Evolutionary conservation across 92 coral and sea anemone genomes (phyloP).

Genomic region (Parazoanthus atlanticus): DNA sequence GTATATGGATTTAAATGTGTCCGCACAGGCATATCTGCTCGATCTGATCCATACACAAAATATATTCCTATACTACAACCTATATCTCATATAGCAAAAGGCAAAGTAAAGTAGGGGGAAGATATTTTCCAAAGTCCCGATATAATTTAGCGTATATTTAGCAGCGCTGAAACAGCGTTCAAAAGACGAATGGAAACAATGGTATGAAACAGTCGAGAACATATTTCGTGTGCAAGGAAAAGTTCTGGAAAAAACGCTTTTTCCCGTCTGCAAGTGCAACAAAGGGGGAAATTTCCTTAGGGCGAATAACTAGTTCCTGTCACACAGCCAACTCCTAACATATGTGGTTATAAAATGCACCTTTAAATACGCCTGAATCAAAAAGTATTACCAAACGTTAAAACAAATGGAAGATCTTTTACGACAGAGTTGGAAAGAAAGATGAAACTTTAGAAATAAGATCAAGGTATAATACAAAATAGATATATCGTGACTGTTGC

Average conservation of each 20-base stretch:
- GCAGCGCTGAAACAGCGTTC: no score
- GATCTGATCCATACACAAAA: no score
- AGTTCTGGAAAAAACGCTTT: not conserved
- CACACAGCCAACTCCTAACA: not conserved
- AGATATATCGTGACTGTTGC: not conserved
- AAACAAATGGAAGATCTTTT: not conserved
- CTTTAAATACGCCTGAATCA: not conserved
- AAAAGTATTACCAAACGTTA: not conserved
- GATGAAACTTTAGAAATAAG: not conserved
- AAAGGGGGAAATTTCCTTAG: not conserved
- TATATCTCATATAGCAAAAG: no score
- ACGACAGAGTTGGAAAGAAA: not conserved
- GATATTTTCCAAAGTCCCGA: no score
- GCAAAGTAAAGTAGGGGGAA: no score
- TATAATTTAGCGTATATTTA: no score
- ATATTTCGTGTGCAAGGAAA: not conserved
- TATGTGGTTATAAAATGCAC: not conserved
- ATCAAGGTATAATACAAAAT: not conserved
- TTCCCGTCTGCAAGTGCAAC: not conserved
- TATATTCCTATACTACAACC: no score
- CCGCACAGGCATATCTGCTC: no score
- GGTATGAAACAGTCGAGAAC: no score
- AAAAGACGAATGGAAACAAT: no score
- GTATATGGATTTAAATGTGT: no score
- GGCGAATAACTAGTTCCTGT: not conserved